Evolutionary conservation across 1,140 invertebrate species (phyloP), one percentile per base, ranked within the genome.

Genomic region (Ctenoplectra terminalis): DNA sequence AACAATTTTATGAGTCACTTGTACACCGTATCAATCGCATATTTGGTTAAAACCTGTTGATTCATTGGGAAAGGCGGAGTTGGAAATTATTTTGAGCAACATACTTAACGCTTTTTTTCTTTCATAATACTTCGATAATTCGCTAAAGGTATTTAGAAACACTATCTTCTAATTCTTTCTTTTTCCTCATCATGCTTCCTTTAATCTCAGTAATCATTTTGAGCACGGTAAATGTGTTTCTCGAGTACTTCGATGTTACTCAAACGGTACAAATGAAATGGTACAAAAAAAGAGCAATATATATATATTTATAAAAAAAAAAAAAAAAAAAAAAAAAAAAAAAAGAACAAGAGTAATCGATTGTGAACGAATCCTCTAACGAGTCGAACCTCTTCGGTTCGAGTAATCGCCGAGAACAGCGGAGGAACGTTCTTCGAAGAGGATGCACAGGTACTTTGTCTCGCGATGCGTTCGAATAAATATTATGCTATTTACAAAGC

Each of bases 401-500:
- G 0, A 46, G 17, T 46, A 20, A 29, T 58, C n/a, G 29, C 43
- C 52, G 23, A 17, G 20, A 37, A 34, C 13, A n/a, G n/a, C 37
- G 29, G 37, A 77, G 73, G 52, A 77, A 70, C 54, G 29, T 66
- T 31, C 50, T 60, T 70, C 37, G 15, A 56, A 11, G 37, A 79
- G 67, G 26, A 71, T 74, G 69, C 63, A 63, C 78, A 81, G 67
- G 70, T 84, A 79, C 78, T 60, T 81, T 54, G 73, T 70, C 67
- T 84, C 43, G 48, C 72, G 60, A 73, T 81, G 58, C 82, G 70
- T 56, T 81, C 73, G 72, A 84, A 86, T 86, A 86, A 86, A 86
- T 84, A 86, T 64, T 69, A 84, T 61, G 81, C 43, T 89, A 86
- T 88, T 77, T 86, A 86, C 86, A 89, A 82, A 58, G 31, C 75